These are phyloP conservation scores for Pampus argenteus DNA, from an alignment of 2,797 vertebrate species.

Conservation along the genomic window DNA sequence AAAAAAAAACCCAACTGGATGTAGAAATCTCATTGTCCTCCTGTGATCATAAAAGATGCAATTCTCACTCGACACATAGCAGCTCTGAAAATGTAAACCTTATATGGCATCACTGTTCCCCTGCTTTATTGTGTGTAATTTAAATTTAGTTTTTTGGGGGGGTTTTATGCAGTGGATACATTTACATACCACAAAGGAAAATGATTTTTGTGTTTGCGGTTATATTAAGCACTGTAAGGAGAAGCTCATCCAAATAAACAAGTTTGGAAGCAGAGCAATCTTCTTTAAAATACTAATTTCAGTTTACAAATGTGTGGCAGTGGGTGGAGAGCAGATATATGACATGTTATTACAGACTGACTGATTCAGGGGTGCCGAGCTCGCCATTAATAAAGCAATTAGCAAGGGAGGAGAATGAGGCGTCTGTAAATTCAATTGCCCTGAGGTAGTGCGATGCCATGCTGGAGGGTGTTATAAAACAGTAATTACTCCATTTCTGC, in stretches of 20 bases:
- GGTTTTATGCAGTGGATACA: not conserved
- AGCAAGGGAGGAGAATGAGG: slow-evolving; percentile 45
- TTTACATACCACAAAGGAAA: slow-evolving; percentile 39
- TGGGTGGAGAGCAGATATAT: slow-evolving; percentile 27
- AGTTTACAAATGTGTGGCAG: slow-evolving; percentile 8
- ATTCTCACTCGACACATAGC: slow-evolving; percentile 3
- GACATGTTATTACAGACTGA: slow-evolving; percentile 50
- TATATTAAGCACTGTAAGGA: not conserved
- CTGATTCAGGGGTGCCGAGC: slow-evolving; percentile 41
- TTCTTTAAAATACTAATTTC: not conserved
- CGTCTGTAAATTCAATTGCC: slow-evolving; percentile 65
- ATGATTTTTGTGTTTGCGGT: not conserved
- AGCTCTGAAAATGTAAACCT: slow-evolving; percentile 3
- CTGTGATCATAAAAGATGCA: slow-evolving; percentile 4
- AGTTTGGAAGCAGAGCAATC: not conserved
- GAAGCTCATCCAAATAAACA: slow-evolving; percentile 1
- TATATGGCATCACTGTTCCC: not conserved
- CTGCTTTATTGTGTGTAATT: slow-evolving; percentile 9
- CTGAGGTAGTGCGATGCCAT: slow-evolving; percentile 50
- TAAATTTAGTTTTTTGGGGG: slow-evolving; percentile 12
- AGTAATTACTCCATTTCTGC: slow-evolving; percentile 74
- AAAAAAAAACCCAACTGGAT: slow-evolving; percentile 31
- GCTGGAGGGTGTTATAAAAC: slow-evolving; percentile 70
- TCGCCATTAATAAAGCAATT: slow-evolving; percentile 77
- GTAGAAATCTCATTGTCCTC: slow-evolving; percentile 17